These are phyloP conservation scores for Anguilla pacifica DNA, from an alignment of 2,797 vertebrate genomes.

Conservation along the genomic window DNA sequence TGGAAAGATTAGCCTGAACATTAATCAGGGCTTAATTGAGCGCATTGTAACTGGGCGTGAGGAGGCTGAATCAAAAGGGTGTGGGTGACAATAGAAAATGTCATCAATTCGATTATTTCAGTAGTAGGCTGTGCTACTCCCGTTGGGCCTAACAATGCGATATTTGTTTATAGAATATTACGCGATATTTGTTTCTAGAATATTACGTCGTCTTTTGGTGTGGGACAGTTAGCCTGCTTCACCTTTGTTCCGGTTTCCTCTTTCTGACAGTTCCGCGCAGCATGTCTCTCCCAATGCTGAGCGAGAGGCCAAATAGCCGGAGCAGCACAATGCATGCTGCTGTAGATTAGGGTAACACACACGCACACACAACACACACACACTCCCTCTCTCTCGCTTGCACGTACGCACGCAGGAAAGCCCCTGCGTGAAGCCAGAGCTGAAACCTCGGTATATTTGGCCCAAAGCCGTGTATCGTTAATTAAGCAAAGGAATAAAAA, in stretches of 20 bases:
- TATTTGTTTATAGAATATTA: background rate
- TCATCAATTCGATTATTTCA: too few relatives aligned
- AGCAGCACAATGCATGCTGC: background rate
- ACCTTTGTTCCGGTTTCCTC: background rate
- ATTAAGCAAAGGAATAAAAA: constrained; percentile 71
- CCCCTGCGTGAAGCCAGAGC: constrained; percentile 54
- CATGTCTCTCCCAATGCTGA: background rate
- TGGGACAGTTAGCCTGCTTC: background rate
- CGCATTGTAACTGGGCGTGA: constrained; percentile 27
- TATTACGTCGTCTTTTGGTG: background rate
- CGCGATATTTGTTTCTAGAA: background rate
- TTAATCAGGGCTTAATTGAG: constrained; percentile 44
- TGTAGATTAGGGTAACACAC: background rate
- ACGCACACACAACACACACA: too few relatives aligned
- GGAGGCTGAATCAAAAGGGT: background rate
- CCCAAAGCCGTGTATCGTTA: constrained; percentile 65
- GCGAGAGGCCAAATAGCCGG: background rate
- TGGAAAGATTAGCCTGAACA: constrained; percentile 36
- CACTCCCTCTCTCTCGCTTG: background rate
- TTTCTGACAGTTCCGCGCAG: background rate
- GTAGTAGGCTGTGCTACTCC: too few relatives aligned
- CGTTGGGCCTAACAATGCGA: constrained; percentile 22
- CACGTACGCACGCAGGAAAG: background rate
- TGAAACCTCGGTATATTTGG: constrained; percentile 58
- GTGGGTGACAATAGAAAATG: constrained; percentile 27